phyloP scores from a whole-genome alignment of 2,797 vertebrate genomes.

The Macroramphosus scolopax region DNA sequence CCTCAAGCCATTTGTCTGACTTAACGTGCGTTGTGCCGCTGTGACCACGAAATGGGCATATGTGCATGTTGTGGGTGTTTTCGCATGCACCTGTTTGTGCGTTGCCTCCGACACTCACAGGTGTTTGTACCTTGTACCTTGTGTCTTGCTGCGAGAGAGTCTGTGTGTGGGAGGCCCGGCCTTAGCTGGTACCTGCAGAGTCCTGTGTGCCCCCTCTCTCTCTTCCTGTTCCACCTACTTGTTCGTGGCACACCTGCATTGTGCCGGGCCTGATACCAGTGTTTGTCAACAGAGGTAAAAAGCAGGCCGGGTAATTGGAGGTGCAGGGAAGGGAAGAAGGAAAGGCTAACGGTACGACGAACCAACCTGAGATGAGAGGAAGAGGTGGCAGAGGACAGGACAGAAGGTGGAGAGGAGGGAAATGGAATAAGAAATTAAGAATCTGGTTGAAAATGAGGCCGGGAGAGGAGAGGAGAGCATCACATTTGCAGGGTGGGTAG shows the following conservation, averaged over 20 bases:
- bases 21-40: conserved; percentile 13
- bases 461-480: conserved; percentile 17
- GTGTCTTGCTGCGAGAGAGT: conserved; percentile 36
- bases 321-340: conserved; percentile 18
- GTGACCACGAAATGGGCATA: conserved; percentile 19
- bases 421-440: conserved; percentile 40
- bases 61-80: conserved; percentile 39
- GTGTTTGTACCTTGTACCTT: conserved; percentile 62
- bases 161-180: conserved; percentile 58
- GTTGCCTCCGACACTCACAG: conserved; percentile 47
- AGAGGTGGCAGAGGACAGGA: conserved; percentile 45
- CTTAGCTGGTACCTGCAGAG: conserved; percentile 42
- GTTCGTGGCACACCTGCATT: conserved; percentile 70
- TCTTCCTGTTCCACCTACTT: conserved; percentile 71
- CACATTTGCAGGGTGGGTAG: conserved; percentile 21
- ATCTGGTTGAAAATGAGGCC: conserved; percentile 25
- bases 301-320: conserved; percentile 73
- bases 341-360: conserved; percentile 29
- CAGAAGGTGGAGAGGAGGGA: conserved; percentile 42
- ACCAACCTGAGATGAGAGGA: conserved; percentile 27
- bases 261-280: conserved; percentile 57
- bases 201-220: conserved; percentile 58
- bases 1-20: conserved; percentile 41
- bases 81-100: conserved; percentile 45
- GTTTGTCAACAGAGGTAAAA: conserved; percentile 74